A percentile compares a stretch with the other conserved stretches of the same genome.
These are phyloP conservation scores for Xylocopa sonorina DNA, from an alignment of 1,140 invertebrate species.

Conservation along the genomic window DNA sequence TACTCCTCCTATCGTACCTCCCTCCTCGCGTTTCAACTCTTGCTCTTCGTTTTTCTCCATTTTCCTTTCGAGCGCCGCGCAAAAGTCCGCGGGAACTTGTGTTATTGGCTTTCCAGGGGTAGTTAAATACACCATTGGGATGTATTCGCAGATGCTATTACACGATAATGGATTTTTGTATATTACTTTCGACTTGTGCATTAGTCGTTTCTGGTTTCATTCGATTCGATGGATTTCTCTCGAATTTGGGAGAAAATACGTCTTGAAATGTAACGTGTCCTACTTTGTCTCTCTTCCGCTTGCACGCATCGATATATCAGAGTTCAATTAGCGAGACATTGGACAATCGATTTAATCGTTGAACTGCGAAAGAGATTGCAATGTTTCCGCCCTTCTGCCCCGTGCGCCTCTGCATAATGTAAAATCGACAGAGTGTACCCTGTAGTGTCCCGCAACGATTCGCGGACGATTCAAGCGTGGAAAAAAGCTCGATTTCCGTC, in stretches of 20 bases:
- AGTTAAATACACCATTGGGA: too few species aligned
- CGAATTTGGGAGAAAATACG: too few species aligned
- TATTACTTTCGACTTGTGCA: too few species aligned
- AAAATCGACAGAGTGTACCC: conserved; percentile 51
- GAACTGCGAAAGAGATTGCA: conserved; percentile 71
- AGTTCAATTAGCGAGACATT: conserved; percentile 61
- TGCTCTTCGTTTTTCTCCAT: not conserved
- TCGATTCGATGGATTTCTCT: too few species aligned
- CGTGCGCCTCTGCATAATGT: conserved; percentile 54
- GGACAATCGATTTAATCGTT: conserved; percentile 73
- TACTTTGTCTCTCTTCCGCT: not conserved
- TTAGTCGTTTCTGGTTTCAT: too few species aligned
- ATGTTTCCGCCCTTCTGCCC: conserved; percentile 1
- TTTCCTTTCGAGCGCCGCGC: too few species aligned
- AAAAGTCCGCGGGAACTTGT: too few species aligned
- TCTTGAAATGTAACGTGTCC: too few species aligned
- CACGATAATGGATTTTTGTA: too few species aligned
- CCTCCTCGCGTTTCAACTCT: not conserved
- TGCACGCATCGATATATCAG: conserved; percentile 63
- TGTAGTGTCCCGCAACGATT: not conserved
- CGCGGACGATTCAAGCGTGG: conserved; percentile 46
- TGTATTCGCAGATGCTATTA: too few species aligned
- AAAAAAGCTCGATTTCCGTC: conserved; percentile 59
- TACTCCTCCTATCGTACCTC: conserved; percentile 35
- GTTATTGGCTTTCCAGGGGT: too few species aligned